Percentiles rank a stretch among this genome's conserved stretches.
These are phyloP conservation scores for Sipha flava DNA, from an alignment of 1,140 invertebrate species.

Conservation along the genomic window DNA sequence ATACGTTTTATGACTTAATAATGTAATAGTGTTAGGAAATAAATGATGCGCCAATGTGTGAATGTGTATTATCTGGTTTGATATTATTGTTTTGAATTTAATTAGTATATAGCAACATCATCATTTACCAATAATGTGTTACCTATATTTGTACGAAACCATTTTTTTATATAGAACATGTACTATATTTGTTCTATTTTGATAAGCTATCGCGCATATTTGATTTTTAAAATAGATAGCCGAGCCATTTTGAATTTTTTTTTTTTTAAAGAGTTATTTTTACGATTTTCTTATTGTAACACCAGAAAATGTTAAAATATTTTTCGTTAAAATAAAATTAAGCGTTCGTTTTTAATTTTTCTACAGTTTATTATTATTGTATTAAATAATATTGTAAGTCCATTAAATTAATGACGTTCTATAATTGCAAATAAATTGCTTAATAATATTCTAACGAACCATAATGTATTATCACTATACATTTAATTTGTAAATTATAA, in stretches of 20 bases:
- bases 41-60: neutral
- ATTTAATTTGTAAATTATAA: too few relatives aligned
- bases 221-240: neutral
- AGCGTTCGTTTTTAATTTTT: neutral
- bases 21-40: neutral
- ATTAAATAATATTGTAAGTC: too few relatives aligned
- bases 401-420: too few relatives aligned
- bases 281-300: too few relatives aligned
- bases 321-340: neutral
- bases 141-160: neutral
- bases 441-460: too few relatives aligned
- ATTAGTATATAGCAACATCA: neutral
- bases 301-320: neutral
- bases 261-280: too few relatives aligned
- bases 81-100: neutral
- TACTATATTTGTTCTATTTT: too few relatives aligned
- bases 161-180: neutral
- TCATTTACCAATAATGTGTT: neutral
- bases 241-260: too few relatives aligned
- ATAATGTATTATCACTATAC: too few relatives aligned
- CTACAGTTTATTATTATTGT: too few relatives aligned
- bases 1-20: neutral
- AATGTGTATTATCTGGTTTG: neutral
- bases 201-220: too few relatives aligned
- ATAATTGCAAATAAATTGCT: neutral